Base-by-base conservation (phyloP, 2,113 vertebrate genomes). In the Lates calcarifer region DNA sequence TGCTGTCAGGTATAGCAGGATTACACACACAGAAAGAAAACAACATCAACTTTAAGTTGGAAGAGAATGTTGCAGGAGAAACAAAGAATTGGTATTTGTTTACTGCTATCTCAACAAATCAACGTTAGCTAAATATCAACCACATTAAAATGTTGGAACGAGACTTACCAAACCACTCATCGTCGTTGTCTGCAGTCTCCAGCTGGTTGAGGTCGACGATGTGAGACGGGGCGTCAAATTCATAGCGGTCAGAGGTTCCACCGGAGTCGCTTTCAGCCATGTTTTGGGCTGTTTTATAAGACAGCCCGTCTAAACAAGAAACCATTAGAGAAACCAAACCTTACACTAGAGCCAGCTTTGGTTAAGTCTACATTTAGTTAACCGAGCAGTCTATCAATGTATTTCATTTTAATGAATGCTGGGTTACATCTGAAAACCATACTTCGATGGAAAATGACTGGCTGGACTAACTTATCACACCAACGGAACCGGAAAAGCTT, bases 101-200 rank as follows among this genome's bases (percentile, higher is more conserved):
- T 26, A 5, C 45, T 9, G 2, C 18, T 0, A 18, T 68, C 20
- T 24, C 69, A 56, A 28, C 3, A 5, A 20, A 3, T 9, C 28
- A 37, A 31, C 6, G 6, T 6, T 1, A 31, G 31, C 20, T 9
- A 11, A 22, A 51, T 1, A 3, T 1, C 1, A 18, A 4, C 2
- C 14, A 5, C 2, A 12, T 20, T 3, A 1, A 17, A 22, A 9
- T 1, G 1, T 1, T 0, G 0, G 17, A 17, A 0, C 1, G 4
- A 41, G 0, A 85, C 96, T 95, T 80, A 99, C 98, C 97, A 87
- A 99, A 99, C 98, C 98, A 99, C 6, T 90, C 63, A 41, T 99
- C 97, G 9, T 95, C 83, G 4, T 75, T 75, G 37, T 96, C 95
- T 0, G 93, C 90, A 3, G 92, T 82, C 0, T 89, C 71, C 77